Conservation (phyloP, 2,888 invertebrate genomes). For the Acleris holmiana region DNA sequence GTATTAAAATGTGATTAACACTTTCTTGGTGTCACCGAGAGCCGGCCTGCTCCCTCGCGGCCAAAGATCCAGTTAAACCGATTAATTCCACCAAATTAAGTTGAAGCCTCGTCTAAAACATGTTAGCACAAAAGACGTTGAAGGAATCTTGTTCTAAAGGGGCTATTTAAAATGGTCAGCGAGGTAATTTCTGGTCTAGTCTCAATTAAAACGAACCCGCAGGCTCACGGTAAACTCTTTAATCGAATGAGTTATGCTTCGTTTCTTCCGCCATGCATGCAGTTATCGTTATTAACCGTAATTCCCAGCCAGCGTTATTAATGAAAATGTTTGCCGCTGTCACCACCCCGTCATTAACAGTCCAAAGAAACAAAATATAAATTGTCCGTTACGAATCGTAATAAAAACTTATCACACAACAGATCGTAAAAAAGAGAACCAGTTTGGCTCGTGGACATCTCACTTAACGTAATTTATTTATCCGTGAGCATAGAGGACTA, state of each 20-base stretch:
- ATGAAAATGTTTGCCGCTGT: slow-evolving; percentile 65
- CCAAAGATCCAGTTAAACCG: slow-evolving; percentile 42
- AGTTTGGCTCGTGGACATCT: slow-evolving; percentile 31
- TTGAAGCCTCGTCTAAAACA: slow-evolving; percentile 11
- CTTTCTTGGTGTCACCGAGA: slow-evolving; percentile 63
- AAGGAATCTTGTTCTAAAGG: slow-evolving; percentile 37
- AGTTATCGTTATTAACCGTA: slow-evolving; percentile 70
- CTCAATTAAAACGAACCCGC: slow-evolving; percentile 68
- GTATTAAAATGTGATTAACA: slow-evolving; percentile 77
- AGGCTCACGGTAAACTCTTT: slow-evolving; percentile 60
- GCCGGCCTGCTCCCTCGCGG: slow-evolving; percentile 51
- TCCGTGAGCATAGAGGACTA: slow-evolving; percentile 14
- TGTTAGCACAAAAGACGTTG: slow-evolving; percentile 41
- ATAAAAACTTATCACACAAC: slow-evolving; percentile 36
- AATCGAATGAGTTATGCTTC: slow-evolving; percentile 82
- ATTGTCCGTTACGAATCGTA: slow-evolving; percentile 59
- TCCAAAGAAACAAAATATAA: slow-evolving; percentile 40
- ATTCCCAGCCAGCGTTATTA: slow-evolving; percentile 58
- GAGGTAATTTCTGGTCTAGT: slow-evolving; percentile 42
- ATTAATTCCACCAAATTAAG: slow-evolving; percentile 28
- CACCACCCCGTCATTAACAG: slow-evolving; percentile 48
- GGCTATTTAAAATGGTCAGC: slow-evolving; percentile 45
- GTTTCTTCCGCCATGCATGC: slow-evolving; percentile 62
- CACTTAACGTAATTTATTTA: slow-evolving; percentile 32
- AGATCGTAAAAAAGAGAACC: slow-evolving; percentile 31